phyloP scores from a whole-genome alignment of 2,113 vertebrate genomes.

The Pan paniscus region DNA sequence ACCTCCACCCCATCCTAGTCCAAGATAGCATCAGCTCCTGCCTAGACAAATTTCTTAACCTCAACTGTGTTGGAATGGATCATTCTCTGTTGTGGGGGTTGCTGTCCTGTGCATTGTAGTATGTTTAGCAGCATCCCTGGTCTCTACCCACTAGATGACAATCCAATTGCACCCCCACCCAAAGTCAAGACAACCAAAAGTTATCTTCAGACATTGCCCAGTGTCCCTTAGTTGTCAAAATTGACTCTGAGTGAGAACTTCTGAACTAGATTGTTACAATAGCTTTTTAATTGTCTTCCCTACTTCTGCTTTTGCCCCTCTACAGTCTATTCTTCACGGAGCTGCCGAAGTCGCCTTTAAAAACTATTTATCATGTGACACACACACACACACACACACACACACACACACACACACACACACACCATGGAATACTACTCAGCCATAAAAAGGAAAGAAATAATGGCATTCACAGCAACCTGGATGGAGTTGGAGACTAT shows the following conservation, averaged over 20 bases:
- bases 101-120: neutral
- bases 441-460: no score
- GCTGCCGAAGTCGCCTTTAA: neutral
- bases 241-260: neutral
- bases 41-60: neutral
- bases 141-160: neutral
- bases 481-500: no score
- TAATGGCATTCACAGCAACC: no score
- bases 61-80: neutral
- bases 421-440: no score
- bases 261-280: neutral
- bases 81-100: neutral
- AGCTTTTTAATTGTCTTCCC: neutral
- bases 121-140: neutral
- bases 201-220: neutral
- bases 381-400: no score
- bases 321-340: neutral
- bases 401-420: no score
- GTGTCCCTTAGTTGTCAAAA: neutral
- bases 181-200: neutral
- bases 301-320: neutral
- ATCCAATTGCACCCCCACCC: neutral
- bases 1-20: neutral
- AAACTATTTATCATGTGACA: neutral
- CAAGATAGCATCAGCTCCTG: neutral